These are phyloP conservation scores for Urocyon cinereoargenteus DNA, from an alignment of 2,797 vertebrate genomes.

Conservation along the genomic window DNA sequence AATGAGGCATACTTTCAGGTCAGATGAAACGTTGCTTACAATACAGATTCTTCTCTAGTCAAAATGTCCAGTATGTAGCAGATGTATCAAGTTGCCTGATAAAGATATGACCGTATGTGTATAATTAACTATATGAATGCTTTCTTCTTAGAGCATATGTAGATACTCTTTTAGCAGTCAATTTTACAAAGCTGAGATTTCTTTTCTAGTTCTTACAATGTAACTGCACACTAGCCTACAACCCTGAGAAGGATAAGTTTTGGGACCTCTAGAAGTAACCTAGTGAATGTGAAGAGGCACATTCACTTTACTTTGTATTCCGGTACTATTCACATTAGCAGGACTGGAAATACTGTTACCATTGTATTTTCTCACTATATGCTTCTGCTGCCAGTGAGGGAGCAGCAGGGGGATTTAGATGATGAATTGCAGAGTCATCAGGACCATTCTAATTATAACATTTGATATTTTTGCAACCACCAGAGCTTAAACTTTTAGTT, in stretches of 20 bases:
- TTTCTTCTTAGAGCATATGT: background rate
- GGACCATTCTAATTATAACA: background rate
- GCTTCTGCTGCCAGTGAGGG: background rate
- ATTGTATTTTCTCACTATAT: constrained; percentile 1
- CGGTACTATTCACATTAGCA: background rate
- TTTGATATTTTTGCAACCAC: background rate
- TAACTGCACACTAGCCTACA: background rate
- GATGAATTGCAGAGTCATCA: background rate
- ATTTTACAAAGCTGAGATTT: background rate
- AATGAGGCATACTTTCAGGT: constrained; percentile 32
- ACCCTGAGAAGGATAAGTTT: background rate
- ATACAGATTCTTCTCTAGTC: constrained; percentile 21
- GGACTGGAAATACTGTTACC: background rate
- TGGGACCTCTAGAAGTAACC: background rate
- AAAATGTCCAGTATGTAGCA: background rate
- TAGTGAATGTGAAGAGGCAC: no score
- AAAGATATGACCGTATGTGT: background rate
- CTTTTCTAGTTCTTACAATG: background rate
- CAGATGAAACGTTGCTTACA: background rate
- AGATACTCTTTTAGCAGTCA: background rate
- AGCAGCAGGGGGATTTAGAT: background rate
- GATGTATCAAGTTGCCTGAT: background rate
- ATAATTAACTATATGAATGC: background rate
- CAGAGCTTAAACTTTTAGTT: background rate
- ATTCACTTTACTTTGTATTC: background rate